Percentiles rank a stretch among this genome's conserved stretches.
Evolutionary conservation across 2,113 vertebrate genomes (phyloP).

Genomic region (Rhinoderma darwinii): DNA sequence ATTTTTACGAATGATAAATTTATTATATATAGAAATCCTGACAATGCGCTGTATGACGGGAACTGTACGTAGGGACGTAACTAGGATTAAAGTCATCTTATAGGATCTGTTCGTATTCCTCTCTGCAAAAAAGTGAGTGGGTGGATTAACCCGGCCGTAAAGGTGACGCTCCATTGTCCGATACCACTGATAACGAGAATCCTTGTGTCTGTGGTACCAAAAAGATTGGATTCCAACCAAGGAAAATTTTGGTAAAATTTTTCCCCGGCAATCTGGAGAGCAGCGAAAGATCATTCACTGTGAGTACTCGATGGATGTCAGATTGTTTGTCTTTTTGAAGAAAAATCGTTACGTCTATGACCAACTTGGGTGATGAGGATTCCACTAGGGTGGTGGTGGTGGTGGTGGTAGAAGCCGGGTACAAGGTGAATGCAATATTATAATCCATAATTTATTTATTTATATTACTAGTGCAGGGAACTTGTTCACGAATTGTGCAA

Average conservation of each 20-base stretch:
- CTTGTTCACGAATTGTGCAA: not conserved
- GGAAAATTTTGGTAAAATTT: not conserved
- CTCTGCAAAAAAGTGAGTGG: not conserved
- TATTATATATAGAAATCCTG: conserved; percentile 21
- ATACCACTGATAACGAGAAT: not conserved
- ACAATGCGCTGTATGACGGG: conserved; percentile 41
- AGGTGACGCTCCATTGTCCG: not conserved
- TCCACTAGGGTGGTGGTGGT: no score
- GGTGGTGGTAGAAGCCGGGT: not conserved
- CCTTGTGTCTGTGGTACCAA: no score
- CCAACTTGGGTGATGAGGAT: not conserved
- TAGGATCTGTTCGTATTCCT: not conserved
- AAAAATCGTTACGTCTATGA: not conserved
- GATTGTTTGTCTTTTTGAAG: not conserved
- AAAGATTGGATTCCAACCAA: no score
- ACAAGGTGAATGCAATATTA: not conserved
- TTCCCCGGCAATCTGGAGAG: not conserved
- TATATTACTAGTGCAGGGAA: conserved; percentile 17
- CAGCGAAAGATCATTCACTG: not conserved
- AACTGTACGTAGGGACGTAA: not conserved
- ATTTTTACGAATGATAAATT: conserved; percentile 52
- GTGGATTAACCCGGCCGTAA: not conserved
- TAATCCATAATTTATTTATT: conserved; percentile 2
- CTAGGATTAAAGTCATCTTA: not conserved
- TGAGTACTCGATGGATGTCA: not conserved